A percentile compares a stretch with the other conserved stretches of the same genome.
Evolutionary conservation across 1,140 invertebrate species (phyloP).

Genomic region (Drosophila sucinea): DNA sequence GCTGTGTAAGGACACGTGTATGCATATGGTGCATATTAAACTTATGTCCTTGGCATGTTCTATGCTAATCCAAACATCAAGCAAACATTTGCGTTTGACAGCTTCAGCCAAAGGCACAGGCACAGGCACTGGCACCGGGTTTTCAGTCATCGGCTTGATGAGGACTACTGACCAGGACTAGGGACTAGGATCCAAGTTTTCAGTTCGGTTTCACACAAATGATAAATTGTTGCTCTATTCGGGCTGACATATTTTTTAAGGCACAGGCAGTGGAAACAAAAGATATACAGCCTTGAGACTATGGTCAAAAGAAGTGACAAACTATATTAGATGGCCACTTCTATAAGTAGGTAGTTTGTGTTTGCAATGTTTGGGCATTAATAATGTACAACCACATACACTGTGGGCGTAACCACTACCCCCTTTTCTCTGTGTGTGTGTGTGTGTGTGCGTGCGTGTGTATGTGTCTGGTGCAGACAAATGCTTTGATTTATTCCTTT

Average conservation of each 20-base stretch:
- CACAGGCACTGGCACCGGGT: conserved; percentile 16
- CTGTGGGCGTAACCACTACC: conserved; percentile 30
- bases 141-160: conserved; percentile 45
- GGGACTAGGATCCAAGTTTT: conserved; percentile 28
- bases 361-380: conserved; percentile 44
- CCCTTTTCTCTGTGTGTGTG: neutral
- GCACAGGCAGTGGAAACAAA: conserved; percentile 46
- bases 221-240: conserved; percentile 58
- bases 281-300: conserved; percentile 50
- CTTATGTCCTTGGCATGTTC: conserved; percentile 59
- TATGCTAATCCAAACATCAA: conserved; percentile 66
- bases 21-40: conserved; percentile 6
- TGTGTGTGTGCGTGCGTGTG: conserved; percentile 17
- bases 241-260: conserved; percentile 60
- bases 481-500: conserved; percentile 65
- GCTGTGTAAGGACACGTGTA: conserved; percentile 39
- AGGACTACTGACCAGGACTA: conserved; percentile 43
- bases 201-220: conserved; percentile 22
- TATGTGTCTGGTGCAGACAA: conserved; percentile 37
- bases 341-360: conserved; percentile 10
- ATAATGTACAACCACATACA: conserved; percentile 45
- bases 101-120: conserved; percentile 24
- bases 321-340: conserved; percentile 31
- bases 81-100: conserved; percentile 67
- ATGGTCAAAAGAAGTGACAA: conserved; percentile 48